Base-by-base conservation (phyloP, 37 sponge, comb jelly and placozoan species). In the Amphimedon queenslandica region DNA sequence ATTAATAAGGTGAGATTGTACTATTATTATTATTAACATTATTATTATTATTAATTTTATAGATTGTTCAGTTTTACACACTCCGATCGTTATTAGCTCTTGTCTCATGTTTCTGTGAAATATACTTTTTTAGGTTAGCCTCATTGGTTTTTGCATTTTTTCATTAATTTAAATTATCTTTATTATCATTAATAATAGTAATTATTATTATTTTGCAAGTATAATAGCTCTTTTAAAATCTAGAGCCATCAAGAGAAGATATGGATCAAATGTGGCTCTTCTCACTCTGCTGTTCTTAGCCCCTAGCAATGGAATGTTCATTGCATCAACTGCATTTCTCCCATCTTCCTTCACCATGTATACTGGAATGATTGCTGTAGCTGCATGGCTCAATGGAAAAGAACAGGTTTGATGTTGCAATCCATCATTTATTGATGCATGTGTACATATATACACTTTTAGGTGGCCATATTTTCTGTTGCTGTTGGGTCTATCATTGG, bases 271-370 rank as follows among this genome's bases (percentile, higher is more conserved):
- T 2, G 61, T 93, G 1, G 91, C 77, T 3, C 77, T 58, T 5
- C 72, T 76, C 70, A 77, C 77, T 56, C 76, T 90, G 66, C 30
- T 86, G 37, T 61, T 86, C 35, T 55, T 90, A 61, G 42, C 83
- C 13, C 63, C 80, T 31, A 84, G 91, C 77, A 80, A 88, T 83
- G 97, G 97, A 4, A 96, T 96, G 97, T 93, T 77, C 79, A 96
- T 90, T 35, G 69, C 97, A 0, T 69, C 90, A 39, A 43, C 85
- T 40, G 96, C 99, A 27, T 98, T 78, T 53, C 91, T 98, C 27
- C 99, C 99, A 42, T 88, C 90, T 67, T 82, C 90, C 25, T 98
- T 98, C 67, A 67, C 91, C 37, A 94, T 98, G 93, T 91, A 81
- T 63, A 79, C 63, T 64, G 73, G 76, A 3, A 94, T 92, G 84